Percentiles rank a stretch among this genome's conserved stretches.
Conservation (phyloP, 2,113 vertebrate species). For the Bos javanicus region DNA sequence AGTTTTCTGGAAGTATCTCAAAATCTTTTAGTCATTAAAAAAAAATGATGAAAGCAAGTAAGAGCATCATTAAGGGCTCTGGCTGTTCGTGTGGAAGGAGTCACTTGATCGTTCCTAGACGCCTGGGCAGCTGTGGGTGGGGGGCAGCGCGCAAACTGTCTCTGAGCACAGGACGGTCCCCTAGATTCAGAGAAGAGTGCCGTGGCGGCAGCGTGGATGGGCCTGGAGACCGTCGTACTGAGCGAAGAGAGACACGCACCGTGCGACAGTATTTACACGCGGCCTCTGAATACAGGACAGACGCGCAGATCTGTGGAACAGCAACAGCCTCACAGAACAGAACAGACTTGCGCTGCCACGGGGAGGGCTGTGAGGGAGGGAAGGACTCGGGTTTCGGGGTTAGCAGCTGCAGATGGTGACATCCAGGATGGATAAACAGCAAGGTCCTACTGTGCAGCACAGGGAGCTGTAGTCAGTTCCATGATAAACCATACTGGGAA, state of each 20-base stretch:
- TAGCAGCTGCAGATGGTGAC: background rate
- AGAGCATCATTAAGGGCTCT: too few relatives aligned
- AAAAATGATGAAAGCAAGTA: background rate
- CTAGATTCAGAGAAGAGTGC: background rate
- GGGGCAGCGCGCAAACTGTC: background rate
- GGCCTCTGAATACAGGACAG: background rate
- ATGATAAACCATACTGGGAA: background rate
- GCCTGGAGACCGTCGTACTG: background rate
- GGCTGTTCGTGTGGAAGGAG: background rate
- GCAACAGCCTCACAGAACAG: background rate
- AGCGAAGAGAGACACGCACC: background rate
- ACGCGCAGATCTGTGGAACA: background rate
- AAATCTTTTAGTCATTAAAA: background rate
- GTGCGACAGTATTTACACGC: rapidly evolving
- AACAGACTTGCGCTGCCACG: background rate
- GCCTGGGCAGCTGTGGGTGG: background rate
- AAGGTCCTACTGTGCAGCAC: background rate
- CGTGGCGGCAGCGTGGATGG: rapidly evolving
- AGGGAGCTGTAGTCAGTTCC: too few relatives aligned
- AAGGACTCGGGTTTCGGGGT: background rate
- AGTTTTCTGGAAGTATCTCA: background rate
- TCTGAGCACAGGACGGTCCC: background rate
- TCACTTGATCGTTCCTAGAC: background rate
- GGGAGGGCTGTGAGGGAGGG: background rate
- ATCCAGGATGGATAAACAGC: background rate